A percentile compares a stretch with the other conserved stretches of the same genome.
These are phyloP conservation scores for Siniperca obscura DNA, from an alignment of 2,797 vertebrate genomes.

Conservation along the genomic window DNA sequence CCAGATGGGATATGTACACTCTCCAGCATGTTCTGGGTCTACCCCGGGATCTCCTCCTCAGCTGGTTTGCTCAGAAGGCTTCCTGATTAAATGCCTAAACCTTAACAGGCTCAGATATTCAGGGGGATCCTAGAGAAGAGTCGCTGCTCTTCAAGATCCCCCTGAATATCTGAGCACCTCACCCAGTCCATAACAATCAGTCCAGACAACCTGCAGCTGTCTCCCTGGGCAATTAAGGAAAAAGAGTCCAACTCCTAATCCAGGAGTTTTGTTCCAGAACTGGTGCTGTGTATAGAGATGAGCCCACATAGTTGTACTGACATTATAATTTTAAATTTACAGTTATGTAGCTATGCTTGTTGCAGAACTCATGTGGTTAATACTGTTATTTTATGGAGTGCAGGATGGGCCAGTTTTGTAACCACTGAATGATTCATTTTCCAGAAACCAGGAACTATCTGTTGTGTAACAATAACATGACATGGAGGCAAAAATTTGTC, in stretches of 20 bases:
- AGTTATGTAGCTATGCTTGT: not conserved
- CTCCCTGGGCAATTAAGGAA: not conserved
- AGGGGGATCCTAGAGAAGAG: too few relatives aligned
- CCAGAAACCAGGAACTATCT: not conserved
- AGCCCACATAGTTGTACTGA: not conserved
- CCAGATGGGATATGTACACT: not conserved
- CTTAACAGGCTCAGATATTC: not conserved
- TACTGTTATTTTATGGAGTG: not conserved
- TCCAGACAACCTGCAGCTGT: not conserved
- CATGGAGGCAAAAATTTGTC: not conserved
- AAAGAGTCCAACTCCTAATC: not conserved
- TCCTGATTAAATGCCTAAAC: not conserved
- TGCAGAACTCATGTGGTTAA: not conserved
- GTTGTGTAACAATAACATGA: constrained; percentile 27
- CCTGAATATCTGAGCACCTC: not conserved
- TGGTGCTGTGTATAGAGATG: not conserved
- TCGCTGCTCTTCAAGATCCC: not conserved
- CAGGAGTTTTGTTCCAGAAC: not conserved
- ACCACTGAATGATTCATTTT: constrained; percentile 30
- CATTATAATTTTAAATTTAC: not conserved
- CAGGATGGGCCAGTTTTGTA: constrained; percentile 16
- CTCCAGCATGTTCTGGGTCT: not conserved
- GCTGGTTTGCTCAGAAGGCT: not conserved
- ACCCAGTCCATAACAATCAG: not conserved
- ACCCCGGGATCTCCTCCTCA: not conserved